Conservation (phyloP, 2,113 vertebrate species). For the Thoracochromis brauschi region DNA sequence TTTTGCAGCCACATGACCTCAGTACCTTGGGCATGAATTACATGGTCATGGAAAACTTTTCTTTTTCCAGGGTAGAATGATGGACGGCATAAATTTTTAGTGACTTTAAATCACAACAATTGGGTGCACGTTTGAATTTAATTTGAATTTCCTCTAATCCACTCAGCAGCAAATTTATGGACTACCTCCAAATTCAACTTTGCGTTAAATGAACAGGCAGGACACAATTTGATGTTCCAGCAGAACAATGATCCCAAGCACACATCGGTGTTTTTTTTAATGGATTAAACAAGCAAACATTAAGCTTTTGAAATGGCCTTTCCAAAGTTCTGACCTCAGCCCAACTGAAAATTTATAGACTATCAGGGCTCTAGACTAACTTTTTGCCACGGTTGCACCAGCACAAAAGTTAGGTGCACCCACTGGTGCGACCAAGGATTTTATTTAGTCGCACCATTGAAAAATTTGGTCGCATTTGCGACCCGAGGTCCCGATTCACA, state of each 20-base stretch:
- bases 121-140: neutral
- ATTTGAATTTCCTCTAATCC: neutral
- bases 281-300: neutral
- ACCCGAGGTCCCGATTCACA: rapidly evolving
- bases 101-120: neutral
- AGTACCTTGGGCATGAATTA: neutral
- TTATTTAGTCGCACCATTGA: neutral
- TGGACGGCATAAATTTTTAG: neutral
- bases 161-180: neutral
- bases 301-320: neutral
- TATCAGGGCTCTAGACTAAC: neutral
- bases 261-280: rapidly evolving
- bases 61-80: neutral
- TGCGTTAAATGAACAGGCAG: neutral
- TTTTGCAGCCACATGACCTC: neutral
- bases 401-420: neutral
- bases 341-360: neutral
- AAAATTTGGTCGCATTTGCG: rapidly evolving
- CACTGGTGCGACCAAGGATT: neutral
- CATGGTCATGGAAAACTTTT: neutral
- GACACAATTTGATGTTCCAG: neutral
- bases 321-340: rapidly evolving
- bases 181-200: neutral
- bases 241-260: neutral
- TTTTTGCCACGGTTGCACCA: neutral